These are phyloP conservation scores for Cheilosia urbana DNA, from an alignment of 2,888 invertebrate species.

Conservation along the genomic window DNA sequence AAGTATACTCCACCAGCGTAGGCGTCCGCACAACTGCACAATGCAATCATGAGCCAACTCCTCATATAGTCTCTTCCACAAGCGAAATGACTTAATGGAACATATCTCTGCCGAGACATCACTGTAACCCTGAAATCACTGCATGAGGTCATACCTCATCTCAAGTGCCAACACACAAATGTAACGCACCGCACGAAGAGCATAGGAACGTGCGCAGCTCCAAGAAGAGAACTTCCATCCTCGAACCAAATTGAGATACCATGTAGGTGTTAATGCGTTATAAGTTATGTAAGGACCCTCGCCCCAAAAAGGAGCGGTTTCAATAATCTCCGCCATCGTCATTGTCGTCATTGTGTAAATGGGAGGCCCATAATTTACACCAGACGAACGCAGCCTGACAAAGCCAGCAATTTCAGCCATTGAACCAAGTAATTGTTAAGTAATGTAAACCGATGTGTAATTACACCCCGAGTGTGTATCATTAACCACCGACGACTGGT, in stretches of 20 bases:
- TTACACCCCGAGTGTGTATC: slow-evolving; percentile 60
- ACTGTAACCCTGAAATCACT: slow-evolving; percentile 75
- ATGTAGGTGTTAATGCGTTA: slow-evolving; percentile 76
- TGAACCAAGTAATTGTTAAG: slow-evolving; percentile 73
- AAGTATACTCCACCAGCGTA: slow-evolving; percentile 50
- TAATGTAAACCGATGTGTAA: slow-evolving; percentile 70
- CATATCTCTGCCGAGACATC: slow-evolving; percentile 71
- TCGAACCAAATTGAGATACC: slow-evolving; percentile 71
- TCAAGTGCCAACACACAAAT: background rate
- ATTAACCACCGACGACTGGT: slow-evolving; percentile 52
- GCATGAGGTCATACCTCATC: slow-evolving; percentile 71
- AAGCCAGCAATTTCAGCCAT: slow-evolving; percentile 54
- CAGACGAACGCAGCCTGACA: slow-evolving; percentile 58
- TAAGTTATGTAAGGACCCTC: slow-evolving; percentile 75
- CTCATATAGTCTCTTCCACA: slow-evolving; percentile 43
- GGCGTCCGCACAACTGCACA: slow-evolving; percentile 70
- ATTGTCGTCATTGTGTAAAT: slow-evolving; percentile 4
- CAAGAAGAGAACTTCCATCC: slow-evolving; percentile 10
- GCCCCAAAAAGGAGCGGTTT: slow-evolving; percentile 75
- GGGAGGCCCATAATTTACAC: slow-evolving; percentile 70
- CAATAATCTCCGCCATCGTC: slow-evolving; percentile 54
- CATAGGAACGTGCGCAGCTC: slow-evolving; percentile 31
- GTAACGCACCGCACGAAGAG: slow-evolving; percentile 23
- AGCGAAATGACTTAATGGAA: slow-evolving; percentile 73
- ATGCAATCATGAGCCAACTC: slow-evolving; percentile 69